phyloP scores from a whole-genome alignment of 2,113 vertebrate species.

The Gadus chalcogrammus region DNA sequence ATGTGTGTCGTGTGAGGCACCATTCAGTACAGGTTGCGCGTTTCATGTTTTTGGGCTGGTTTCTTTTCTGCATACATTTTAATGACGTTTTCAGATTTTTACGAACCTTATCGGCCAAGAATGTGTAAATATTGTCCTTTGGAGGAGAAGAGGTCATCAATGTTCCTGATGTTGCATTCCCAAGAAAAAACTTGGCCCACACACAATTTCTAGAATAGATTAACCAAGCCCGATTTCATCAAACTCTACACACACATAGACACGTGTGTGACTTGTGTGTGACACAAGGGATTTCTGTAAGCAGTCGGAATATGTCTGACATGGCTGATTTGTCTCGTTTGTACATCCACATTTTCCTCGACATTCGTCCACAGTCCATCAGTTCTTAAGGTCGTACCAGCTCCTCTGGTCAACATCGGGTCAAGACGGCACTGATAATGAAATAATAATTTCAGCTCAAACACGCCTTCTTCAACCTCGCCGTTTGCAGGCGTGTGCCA shows the following conservation, averaged over 20 bases:
- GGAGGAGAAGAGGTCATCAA: slow-evolving; percentile 19
- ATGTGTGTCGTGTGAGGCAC: neutral
- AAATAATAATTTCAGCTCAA: slow-evolving; percentile 48
- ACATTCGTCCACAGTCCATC: no score
- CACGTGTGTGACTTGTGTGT: no score
- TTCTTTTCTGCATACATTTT: neutral
- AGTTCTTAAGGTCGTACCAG: neutral
- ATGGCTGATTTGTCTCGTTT: no score
- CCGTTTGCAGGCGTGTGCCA: slow-evolving; percentile 28
- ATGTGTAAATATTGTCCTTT: slow-evolving; percentile 13
- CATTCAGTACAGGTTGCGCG: neutral
- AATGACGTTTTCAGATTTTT: slow-evolving; percentile 7
- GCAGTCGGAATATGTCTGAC: no score
- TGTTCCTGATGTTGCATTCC: slow-evolving; percentile 4
- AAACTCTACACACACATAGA: slow-evolving; percentile 1
- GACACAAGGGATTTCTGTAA: no score
- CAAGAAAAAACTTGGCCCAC: slow-evolving; percentile 2
- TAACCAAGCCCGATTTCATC: neutral
- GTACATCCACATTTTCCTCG: no score
- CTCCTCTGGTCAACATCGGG: slow-evolving; percentile 33
- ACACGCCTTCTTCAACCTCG: slow-evolving; percentile 38
- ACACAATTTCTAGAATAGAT: slow-evolving; percentile 6
- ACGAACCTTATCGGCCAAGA: slow-evolving; percentile 24
- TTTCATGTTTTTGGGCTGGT: neutral
- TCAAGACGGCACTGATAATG: neutral